Evolutionary conservation across 1,140 invertebrate genomes (phyloP).

Genomic region (Potamilus streckersoni): DNA sequence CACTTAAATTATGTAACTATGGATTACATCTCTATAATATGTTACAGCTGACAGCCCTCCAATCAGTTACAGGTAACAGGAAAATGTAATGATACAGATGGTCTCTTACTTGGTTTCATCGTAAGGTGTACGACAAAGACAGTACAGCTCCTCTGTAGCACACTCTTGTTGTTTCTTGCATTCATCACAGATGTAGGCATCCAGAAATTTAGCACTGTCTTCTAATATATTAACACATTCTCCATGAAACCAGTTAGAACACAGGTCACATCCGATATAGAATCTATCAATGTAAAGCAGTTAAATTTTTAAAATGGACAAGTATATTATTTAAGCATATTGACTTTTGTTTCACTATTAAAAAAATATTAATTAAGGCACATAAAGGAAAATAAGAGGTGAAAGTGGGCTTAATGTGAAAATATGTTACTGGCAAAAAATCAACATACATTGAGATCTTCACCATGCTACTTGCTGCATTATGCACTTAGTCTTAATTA

Average conservation of each 20-base stretch:
- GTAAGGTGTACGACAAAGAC: slow-evolving; percentile 94
- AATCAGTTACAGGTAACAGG: no score
- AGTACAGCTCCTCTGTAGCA: slow-evolving; percentile 86
- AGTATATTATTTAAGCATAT: neutral
- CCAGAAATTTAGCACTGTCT: slow-evolving; percentile 92
- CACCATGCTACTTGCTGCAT: no score
- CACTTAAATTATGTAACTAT: no score
- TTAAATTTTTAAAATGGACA: neutral
- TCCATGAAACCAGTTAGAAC: slow-evolving; percentile 99
- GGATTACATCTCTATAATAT: no score
- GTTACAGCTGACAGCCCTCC: no score
- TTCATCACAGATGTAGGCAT: slow-evolving; percentile 95
- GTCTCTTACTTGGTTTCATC: slow-evolving; percentile 93
- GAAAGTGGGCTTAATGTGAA: no score
- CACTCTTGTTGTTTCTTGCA: slow-evolving; percentile 84
- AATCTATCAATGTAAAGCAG: slow-evolving; percentile 75
- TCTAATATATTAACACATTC: slow-evolving; percentile 95
- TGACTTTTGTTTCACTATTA: neutral
- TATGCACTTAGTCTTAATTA: neutral
- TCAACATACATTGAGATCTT: no score
- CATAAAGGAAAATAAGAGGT: neutral
- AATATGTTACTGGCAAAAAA: no score
- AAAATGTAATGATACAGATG: no score
- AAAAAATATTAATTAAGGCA: neutral
- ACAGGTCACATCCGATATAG: slow-evolving; percentile 98